Conservation (phyloP, 2,797 vertebrate genomes). For the Sebastes vulpes region DNA sequence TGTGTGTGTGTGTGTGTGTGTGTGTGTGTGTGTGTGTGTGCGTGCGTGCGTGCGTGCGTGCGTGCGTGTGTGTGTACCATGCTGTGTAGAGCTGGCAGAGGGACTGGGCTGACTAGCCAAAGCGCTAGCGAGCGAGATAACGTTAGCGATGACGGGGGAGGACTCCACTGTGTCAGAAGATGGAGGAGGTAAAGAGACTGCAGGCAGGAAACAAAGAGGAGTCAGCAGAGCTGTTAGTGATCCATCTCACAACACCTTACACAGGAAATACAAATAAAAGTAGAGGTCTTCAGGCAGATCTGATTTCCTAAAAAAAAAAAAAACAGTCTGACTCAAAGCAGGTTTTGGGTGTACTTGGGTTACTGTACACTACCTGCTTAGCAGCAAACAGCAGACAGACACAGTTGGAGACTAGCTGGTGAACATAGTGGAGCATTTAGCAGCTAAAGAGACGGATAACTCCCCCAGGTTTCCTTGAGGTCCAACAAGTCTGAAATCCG, state of each 20-base stretch:
- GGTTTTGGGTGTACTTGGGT: not conserved
- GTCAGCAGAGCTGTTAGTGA: not conserved
- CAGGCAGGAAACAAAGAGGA: not conserved
- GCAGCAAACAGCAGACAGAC: not conserved
- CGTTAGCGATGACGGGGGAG: constrained; percentile 91
- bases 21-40: no score
- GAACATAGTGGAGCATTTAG: not conserved
- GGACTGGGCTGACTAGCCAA: constrained; percentile 83
- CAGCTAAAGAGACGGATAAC: not conserved
- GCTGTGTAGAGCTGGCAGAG: constrained; percentile 83
- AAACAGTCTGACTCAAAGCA: not conserved
- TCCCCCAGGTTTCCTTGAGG: no score
- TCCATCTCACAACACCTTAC: not conserved
- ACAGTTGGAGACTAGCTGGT: not conserved
- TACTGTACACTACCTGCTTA: not conserved
- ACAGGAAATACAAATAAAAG: not conserved
- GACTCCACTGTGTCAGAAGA: constrained; percentile 75
- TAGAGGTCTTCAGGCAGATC: not conserved
- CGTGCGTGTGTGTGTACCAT: constrained; percentile 75
- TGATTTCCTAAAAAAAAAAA: not conserved
- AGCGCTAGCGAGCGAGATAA: constrained; percentile 90
- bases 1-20: not conserved
- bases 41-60: no score
- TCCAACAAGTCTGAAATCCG: no score
- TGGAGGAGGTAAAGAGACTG: constrained; percentile 24